Percentiles rank a stretch among this genome's conserved stretches.
phyloP scores from a whole-genome alignment of 2,113 vertebrate genomes.

The Carlito syrichta region DNA sequence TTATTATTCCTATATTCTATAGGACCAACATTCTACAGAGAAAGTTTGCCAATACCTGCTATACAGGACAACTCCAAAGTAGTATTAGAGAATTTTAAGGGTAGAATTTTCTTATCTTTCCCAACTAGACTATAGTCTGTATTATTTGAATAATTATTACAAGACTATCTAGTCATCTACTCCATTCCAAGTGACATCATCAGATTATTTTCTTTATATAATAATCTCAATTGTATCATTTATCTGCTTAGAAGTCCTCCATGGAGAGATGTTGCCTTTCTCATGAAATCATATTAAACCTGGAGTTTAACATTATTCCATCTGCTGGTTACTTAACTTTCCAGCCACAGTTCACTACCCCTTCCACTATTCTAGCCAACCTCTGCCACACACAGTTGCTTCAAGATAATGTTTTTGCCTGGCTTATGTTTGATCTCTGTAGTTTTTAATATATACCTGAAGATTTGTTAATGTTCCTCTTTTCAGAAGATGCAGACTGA shows the following conservation, averaged over 20 bases:
- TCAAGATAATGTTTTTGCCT: background rate
- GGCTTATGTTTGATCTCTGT: background rate
- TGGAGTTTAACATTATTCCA: no score
- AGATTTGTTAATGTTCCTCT: constrained; percentile 12
- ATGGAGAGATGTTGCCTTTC: background rate
- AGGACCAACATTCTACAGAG: no score
- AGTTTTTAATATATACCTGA: background rate
- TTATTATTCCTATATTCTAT: no score
- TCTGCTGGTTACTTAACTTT: background rate
- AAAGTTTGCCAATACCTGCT: background rate
- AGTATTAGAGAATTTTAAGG: background rate
- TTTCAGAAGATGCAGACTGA: background rate
- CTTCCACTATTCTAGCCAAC: background rate
- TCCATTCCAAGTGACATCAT: background rate
- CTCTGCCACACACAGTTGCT: background rate
- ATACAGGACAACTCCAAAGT: background rate
- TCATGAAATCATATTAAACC: background rate
- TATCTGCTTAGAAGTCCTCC: background rate
- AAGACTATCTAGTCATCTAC: background rate
- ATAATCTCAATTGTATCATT: background rate
- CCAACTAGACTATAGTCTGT: no score
- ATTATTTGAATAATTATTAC: background rate
- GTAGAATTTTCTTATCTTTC: background rate
- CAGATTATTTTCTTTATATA: background rate
- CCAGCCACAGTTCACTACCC: background rate